phyloP scores from a whole-genome alignment of 2,888 invertebrate species.

The Emmelina monodactyla region DNA sequence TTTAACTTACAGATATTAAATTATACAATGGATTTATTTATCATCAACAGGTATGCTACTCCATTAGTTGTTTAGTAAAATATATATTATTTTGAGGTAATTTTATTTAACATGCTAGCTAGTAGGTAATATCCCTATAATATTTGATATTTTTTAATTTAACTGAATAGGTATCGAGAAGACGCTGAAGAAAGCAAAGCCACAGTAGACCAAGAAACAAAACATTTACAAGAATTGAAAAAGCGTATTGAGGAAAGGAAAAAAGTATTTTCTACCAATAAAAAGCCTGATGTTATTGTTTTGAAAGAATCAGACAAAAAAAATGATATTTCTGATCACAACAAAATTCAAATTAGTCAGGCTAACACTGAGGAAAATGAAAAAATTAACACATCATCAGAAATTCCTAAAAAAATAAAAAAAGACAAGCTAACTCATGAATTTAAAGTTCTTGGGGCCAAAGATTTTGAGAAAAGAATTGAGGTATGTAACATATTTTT shows the following conservation, averaged over 20 bases:
- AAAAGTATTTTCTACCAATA: conserved; percentile 29
- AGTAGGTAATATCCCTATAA: too few relatives aligned
- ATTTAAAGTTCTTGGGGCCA: conserved; percentile 74
- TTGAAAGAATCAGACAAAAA: conserved; percentile 11
- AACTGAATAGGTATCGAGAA: conserved; percentile 64
- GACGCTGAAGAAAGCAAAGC: conserved; percentile 40
- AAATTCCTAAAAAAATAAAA: too few relatives aligned
- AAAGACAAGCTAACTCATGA: conserved; percentile 28
- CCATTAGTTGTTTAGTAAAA: background rate
- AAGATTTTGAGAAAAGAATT: conserved; percentile 63
- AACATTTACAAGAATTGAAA: conserved; percentile 65
- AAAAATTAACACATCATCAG: too few relatives aligned
- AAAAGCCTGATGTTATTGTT: conserved; percentile 24
- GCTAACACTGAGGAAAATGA: conserved; percentile 19
- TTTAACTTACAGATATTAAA: too few relatives aligned
- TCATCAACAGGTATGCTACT: conserved; percentile 69
- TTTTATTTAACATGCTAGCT: background rate
- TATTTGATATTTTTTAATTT: too few relatives aligned
- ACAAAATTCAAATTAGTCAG: conserved; percentile 21
- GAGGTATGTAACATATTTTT: conserved; percentile 35
- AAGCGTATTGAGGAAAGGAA: conserved; percentile 68
- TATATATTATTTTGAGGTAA: background rate
- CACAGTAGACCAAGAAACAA: conserved; percentile 53
- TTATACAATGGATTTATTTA: conserved; percentile 71
- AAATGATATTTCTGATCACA: conserved; percentile 2